phyloP scores from a whole-genome alignment of 2,113 vertebrate genomes.

The Morone chrysops region DNA sequence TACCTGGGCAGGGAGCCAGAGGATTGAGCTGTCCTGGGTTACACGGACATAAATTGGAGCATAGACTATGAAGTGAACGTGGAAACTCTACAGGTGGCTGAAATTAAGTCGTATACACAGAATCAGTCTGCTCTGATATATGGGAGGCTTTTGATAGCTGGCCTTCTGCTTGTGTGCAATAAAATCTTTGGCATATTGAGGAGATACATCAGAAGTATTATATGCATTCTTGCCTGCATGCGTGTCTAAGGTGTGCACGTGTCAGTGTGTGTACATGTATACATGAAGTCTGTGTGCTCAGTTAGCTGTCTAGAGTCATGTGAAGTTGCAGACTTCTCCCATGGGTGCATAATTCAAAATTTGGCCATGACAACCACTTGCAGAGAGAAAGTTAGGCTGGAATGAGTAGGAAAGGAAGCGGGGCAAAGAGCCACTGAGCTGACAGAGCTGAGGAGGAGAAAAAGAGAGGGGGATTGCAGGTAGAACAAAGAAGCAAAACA shows the following conservation, averaged over 20 bases:
- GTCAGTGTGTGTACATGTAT: constrained; percentile 40
- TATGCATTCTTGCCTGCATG: constrained; percentile 24
- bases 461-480: constrained; percentile 14
- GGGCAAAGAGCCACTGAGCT: constrained; percentile 47
- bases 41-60: constrained; percentile 69
- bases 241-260: not conserved
- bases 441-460: constrained; percentile 5
- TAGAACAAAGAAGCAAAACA: constrained; percentile 72
- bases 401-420: constrained; percentile 40
- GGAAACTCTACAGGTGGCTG: constrained; percentile 76
- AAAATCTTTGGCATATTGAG: constrained; percentile 50
- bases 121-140: constrained; percentile 53
- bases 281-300: constrained; percentile 34
- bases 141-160: constrained; percentile 34
- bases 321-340: constrained; percentile 45
- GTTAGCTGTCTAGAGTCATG: constrained; percentile 42
- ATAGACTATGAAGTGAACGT: constrained; percentile 58
- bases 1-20: constrained; percentile 73
- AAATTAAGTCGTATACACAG: constrained; percentile 60
- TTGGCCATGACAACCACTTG: constrained; percentile 47
- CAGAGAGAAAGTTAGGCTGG: constrained; percentile 32
- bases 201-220: constrained; percentile 38
- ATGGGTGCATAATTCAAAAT: constrained; percentile 58
- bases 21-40: constrained; percentile 70
- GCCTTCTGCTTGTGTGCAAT: constrained; percentile 18